These are phyloP conservation scores for Drosophila basisetae DNA, from an alignment of 2,888 invertebrate genomes.

Conservation along the genomic window DNA sequence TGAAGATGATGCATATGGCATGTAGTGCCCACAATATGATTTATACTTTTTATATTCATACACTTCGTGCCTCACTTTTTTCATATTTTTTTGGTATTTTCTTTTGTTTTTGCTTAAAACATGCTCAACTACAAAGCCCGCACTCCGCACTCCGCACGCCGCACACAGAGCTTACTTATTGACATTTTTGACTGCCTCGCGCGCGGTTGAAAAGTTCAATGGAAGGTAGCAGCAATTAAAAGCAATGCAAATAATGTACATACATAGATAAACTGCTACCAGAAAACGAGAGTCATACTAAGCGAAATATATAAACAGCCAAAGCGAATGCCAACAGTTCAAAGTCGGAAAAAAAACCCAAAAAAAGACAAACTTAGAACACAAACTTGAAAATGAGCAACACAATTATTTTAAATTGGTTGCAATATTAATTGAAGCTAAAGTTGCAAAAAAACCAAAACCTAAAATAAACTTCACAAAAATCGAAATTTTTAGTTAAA, in stretches of 20 bases:
- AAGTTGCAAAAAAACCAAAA: not conserved
- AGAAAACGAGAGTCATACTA: slow-evolving; percentile 23
- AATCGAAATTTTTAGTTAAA: not conserved
- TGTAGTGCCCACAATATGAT: slow-evolving; percentile 32
- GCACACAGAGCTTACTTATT: slow-evolving; percentile 14
- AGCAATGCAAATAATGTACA: slow-evolving; percentile 38
- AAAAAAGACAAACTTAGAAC: slow-evolving; percentile 56
- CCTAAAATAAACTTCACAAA: not conserved
- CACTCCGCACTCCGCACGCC: slow-evolving; percentile 3
- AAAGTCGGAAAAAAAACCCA: slow-evolving; percentile 23
- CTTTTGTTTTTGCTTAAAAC: slow-evolving; percentile 39
- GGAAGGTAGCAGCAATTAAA: slow-evolving; percentile 69
- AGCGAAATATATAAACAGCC: slow-evolving; percentile 14
- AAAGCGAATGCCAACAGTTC: slow-evolving; percentile 27
- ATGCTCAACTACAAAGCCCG: slow-evolving; percentile 28
- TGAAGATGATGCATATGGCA: slow-evolving; percentile 50
- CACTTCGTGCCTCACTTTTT: slow-evolving; percentile 22
- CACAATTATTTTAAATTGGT: not conserved
- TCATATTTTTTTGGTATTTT: slow-evolving; percentile 8
- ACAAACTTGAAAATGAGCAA: slow-evolving; percentile 43
- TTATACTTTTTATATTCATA: slow-evolving; percentile 7
- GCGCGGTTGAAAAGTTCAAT: slow-evolving; percentile 73
- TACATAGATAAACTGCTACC: slow-evolving; percentile 5
- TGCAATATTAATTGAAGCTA: not conserved
- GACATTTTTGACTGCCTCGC: slow-evolving; percentile 54